Base-by-base conservation (phyloP, 2,113 vertebrate genomes). In the Myotis yumanensis region DNA sequence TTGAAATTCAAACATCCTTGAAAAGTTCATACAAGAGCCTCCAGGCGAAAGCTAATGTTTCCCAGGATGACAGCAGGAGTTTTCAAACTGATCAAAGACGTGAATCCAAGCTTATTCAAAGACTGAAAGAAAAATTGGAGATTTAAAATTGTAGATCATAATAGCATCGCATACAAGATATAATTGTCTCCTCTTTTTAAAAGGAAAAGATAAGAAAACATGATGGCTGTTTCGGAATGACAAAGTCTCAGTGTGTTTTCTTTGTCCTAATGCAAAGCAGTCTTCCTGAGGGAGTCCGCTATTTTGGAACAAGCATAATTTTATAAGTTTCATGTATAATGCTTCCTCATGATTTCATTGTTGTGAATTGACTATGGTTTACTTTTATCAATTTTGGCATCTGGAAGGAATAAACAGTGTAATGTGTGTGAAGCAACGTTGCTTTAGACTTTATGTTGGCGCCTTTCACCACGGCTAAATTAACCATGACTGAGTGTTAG, bases 401-500 rank as follows among this genome's bases (percentile, higher is more conserved):
- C 1, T 76, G 54, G 15, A 64, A 90, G 25, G 2, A 94, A 91
- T 85, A 40, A 95, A 80, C 7, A 93, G 72, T 57, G 69, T 1
- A 0, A 43, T 80, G 64, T 22, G 2, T 79, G 23, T 81, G 77
- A 30, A 96, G 52, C 77, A 52, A 23, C 48, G 8, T 93, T 82
- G 30, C 94, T 88, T 93, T 77, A 94, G 88, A 95, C 94, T 89
- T 66, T 72, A 76, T 54, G 32, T 77, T 75, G 23, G 5, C 91
- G 92, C 68, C 77, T 76, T 77, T 88, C 59, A 71, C 62, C 37
- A 57, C 7, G 77, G 57, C 77, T 97, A 80, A 95, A 94, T 97
- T 84, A 96, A n/a, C 71, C 96, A 73, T 75, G 90, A 96, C 51
- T 81, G 95, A 90, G 81, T 68, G 72, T 94, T 62, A 93, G 69